These are phyloP conservation scores for Clarias macrocephalus DNA, from an alignment of 2,113 vertebrate species.

Conservation along the genomic window DNA sequence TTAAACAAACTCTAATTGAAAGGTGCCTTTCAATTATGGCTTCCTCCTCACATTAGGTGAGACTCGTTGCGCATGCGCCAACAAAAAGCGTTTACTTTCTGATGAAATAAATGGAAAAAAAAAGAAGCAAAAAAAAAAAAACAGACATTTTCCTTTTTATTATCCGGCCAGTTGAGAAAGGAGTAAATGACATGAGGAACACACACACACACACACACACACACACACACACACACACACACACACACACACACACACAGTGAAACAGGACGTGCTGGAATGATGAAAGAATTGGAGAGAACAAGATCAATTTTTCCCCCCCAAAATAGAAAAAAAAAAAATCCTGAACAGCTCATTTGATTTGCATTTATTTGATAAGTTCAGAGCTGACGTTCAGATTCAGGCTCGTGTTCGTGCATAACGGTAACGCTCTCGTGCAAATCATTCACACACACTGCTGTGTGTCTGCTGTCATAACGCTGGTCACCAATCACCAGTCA, in stretches of 20 bases:
- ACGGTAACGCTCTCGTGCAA: not conserved
- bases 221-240: too few relatives aligned
- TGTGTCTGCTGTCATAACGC: slow-evolving; percentile 4
- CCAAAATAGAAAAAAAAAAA: not conserved
- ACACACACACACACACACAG: not conserved
- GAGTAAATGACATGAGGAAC: not conserved
- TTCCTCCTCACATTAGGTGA: slow-evolving; percentile 62
- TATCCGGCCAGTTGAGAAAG: not conserved
- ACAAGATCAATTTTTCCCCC: not conserved
- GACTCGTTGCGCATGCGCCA: slow-evolving; percentile 68
- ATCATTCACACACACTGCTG: not conserved
- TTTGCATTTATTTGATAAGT: slow-evolving; percentile 19
- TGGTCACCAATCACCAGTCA: not conserved
- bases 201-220: not conserved
- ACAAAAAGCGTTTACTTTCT: slow-evolving; percentile 69
- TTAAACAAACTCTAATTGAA: slow-evolving; percentile 78
- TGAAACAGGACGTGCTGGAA: not conserved
- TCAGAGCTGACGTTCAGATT: slow-evolving; percentile 1
- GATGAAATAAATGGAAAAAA: slow-evolving; percentile 56
- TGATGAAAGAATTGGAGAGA: not conserved
- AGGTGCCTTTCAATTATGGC: slow-evolving; percentile 73
- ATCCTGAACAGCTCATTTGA: not conserved
- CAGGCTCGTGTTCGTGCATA: not conserved
- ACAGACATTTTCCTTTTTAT: not conserved
- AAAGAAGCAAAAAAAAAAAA: slow-evolving; percentile 61